phyloP scores from a whole-genome alignment of 2,888 invertebrate species.

The Drosophila subsilvestris region DNA sequence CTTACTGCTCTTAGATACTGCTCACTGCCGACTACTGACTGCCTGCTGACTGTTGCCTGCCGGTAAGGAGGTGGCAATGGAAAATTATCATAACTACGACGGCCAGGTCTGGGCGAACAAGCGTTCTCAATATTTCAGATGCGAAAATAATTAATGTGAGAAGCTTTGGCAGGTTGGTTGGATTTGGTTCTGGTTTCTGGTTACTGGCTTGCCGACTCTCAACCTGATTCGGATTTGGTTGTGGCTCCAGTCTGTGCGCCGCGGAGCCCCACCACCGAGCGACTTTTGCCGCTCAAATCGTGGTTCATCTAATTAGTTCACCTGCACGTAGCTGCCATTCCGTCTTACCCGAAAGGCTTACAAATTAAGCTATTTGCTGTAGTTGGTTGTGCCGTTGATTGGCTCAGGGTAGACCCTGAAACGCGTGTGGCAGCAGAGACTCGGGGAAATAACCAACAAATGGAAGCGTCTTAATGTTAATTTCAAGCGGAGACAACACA shows the following conservation, averaged over 20 bases:
- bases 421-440: background rate
- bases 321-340: constrained; percentile 56
- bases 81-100: constrained; percentile 72
- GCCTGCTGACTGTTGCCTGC: constrained; percentile 10
- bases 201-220: constrained; percentile 16
- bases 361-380: constrained; percentile 73
- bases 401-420: constrained; percentile 19
- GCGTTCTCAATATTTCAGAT: constrained; percentile 69
- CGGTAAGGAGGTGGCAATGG: constrained; percentile 12
- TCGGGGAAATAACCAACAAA: constrained; percentile 7
- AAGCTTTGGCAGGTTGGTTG: constrained; percentile 50
- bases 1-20: constrained; percentile 48
- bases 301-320: constrained; percentile 63
- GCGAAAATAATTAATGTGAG: constrained; percentile 78
- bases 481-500: background rate
- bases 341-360: constrained; percentile 52
- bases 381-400: constrained; percentile 59
- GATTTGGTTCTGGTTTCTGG: constrained; percentile 24
- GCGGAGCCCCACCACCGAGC: constrained; percentile 16
- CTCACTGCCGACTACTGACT: constrained; percentile 25
- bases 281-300: constrained; percentile 49
- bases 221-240: constrained; percentile 22
- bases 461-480: background rate
- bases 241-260: background rate
- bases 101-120: constrained; percentile 26